A percentile compares a stretch with the other conserved stretches of the same genome.
These are phyloP conservation scores for Solenopsis invicta DNA, from an alignment of 1,140 invertebrate species.

Conservation along the genomic window DNA sequence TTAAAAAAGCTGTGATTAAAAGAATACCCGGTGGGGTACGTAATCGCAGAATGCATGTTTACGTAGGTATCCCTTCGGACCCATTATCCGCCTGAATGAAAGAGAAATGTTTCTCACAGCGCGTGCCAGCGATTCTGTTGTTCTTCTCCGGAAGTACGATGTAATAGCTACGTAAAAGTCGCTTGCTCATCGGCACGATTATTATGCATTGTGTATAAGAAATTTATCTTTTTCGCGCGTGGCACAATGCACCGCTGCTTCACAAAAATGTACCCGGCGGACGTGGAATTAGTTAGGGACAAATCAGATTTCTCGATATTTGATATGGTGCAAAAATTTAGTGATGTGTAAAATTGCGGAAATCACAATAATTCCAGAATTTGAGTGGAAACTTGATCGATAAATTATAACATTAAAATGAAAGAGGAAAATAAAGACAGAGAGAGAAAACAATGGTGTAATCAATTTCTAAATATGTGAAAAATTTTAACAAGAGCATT, in stretches of 20 bases:
- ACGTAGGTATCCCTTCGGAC: slow-evolving; percentile 54
- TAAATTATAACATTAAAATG: background rate
- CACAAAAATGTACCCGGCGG: background rate
- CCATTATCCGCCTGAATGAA: slow-evolving; percentile 65
- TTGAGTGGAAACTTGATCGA: background rate
- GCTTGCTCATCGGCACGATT: slow-evolving; percentile 51
- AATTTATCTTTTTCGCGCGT: slow-evolving; percentile 37
- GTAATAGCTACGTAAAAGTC: slow-evolving; percentile 50
- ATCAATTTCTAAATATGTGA: background rate
- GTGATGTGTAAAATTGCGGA: background rate
- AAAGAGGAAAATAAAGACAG: background rate
- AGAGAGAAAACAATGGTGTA: background rate
- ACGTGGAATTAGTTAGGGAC: background rate
- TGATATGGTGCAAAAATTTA: background rate
- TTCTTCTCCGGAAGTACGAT: slow-evolving; percentile 47
- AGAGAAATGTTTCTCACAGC: slow-evolving; percentile 72
- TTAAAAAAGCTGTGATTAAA: background rate
- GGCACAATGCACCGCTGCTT: background rate
- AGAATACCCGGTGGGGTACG: background rate
- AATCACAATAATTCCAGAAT: background rate
- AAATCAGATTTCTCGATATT: slow-evolving; percentile 17
- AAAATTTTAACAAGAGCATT: background rate
- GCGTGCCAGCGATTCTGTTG: slow-evolving; percentile 69
- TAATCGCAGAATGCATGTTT: slow-evolving; percentile 48
- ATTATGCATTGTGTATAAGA: slow-evolving; percentile 55